Evolutionary conservation across 2,888 invertebrate genomes (phyloP), one percentile per base, ranked within the genome.

Genomic region (Formica aserva): DNA sequence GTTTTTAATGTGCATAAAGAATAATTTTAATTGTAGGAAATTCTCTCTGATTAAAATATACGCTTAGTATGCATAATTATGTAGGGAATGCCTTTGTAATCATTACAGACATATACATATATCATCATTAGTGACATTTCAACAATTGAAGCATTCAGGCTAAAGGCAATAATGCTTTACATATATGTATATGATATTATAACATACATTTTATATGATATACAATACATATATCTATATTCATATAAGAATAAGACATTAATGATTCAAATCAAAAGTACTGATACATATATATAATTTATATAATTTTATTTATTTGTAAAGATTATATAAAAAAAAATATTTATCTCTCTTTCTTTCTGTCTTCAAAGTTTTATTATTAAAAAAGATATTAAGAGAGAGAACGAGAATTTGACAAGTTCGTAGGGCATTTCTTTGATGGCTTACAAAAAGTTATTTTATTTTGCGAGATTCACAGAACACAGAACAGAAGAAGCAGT

Each of bases 391-490:
- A 66, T 38, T 66, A 66, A 22, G 22, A 62, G 6, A 6, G 5
- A 71, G 8, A 45, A 6, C 0, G 13, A 78, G 29, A 22, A 57
- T 71, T 78, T 45, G 29, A 45, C 9, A 11, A 41, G 22, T 35
- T 45, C 32, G 15, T 15, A 60, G 32, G 45, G 8, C 32, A 45
- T 72, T 78, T 72, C 13, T 45, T 35, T 26, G 35, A 48, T 48
- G 1, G 22, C 8, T 45, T 60, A 71, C 60, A 11, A 78, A 57
- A 57, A 3, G 41, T 71, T 71, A 26, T 72, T 72, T 65, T 32
- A 60, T 83, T 52, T 45, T 5, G 22, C 41, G 26, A 35, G 60
- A 26, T n/a, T 60, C 69, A 26, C 35, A 71, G 55, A 67, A 69
- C 26, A 38, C 22, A 29, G 78, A n/a, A 57, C 18, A 22, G 26